These are phyloP conservation scores for Dipodomys ordii DNA, from an alignment of 2,113 vertebrate genomes.

Conservation along the genomic window DNA sequence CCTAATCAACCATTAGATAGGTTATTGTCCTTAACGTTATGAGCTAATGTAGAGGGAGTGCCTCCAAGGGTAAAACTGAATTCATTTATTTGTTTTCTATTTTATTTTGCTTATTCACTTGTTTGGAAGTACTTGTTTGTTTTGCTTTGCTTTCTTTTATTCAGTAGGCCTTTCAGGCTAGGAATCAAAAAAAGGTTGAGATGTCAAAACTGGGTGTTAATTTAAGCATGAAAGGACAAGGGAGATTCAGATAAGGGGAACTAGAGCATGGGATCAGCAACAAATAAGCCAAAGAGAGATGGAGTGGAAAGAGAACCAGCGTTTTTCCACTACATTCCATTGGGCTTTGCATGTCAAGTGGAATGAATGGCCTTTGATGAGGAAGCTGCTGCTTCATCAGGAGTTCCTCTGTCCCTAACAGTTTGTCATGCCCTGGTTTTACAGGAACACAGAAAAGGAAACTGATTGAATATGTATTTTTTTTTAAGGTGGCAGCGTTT, in stretches of 20 bases:
- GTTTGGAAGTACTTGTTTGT: constrained; percentile 37
- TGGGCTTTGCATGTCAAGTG: constrained; percentile 67
- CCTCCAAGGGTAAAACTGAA: constrained; percentile 20
- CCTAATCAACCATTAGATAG: constrained; percentile 8
- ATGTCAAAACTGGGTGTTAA: constrained; percentile 63
- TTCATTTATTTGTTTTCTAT: constrained; percentile 35
- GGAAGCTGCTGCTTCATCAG: constrained; percentile 68
- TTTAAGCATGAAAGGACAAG: constrained; percentile 70
- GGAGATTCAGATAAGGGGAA: constrained; percentile 69
- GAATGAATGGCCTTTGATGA: neutral
- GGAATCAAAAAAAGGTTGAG: constrained; percentile 21
- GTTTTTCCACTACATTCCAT: constrained; percentile 52
- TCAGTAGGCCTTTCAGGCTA: constrained; percentile 31
- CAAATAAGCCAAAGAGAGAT: constrained; percentile 58
- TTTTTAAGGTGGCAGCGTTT: neutral
- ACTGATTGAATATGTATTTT: constrained; percentile 13
- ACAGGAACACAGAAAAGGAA: constrained; percentile 36
- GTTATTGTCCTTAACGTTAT: constrained; percentile 49
- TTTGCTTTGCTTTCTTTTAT: constrained; percentile 54
- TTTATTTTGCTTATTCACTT: constrained; percentile 49
- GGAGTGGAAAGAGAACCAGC: constrained; percentile 55
- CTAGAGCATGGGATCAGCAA: constrained; percentile 69
- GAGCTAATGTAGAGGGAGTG: neutral
- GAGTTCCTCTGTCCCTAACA: constrained; percentile 28
- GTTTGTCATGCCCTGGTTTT: constrained; percentile 20